Evolutionary conservation across 2,797 vertebrate species (phyloP).

Genomic region (Antrozous pallidus): DNA sequence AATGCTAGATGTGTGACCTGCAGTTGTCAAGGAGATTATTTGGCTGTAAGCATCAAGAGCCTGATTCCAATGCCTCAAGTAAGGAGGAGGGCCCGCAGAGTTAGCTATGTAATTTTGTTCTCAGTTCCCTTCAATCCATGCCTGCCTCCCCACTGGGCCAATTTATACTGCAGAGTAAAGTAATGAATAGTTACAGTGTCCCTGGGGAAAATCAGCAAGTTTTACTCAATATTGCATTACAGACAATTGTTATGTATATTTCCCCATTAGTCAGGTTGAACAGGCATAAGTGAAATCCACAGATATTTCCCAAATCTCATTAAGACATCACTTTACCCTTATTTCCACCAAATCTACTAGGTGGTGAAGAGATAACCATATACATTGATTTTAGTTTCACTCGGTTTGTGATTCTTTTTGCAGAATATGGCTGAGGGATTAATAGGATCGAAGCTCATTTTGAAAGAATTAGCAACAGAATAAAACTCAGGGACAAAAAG

Average conservation of each 20-base stretch:
- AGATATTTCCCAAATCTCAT: slow-evolving; percentile 70
- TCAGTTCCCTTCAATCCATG: slow-evolving; percentile 66
- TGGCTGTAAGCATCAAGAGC: background rate
- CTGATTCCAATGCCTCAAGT: slow-evolving; percentile 35
- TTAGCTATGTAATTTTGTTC: slow-evolving; percentile 72
- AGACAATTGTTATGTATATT: slow-evolving; percentile 72
- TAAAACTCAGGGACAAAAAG: background rate
- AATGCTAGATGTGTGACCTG: background rate
- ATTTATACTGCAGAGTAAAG: slow-evolving; percentile 73
- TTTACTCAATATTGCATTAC: slow-evolving; percentile 69
- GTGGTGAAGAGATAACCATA: slow-evolving; percentile 38
- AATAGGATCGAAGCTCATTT: slow-evolving; percentile 61
- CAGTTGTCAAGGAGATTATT: slow-evolving; percentile 23
- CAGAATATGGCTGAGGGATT: slow-evolving; percentile 54
- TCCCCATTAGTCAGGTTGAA: slow-evolving; percentile 63
- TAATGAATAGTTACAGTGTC: slow-evolving; percentile 77
- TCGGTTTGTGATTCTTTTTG: slow-evolving; percentile 41
- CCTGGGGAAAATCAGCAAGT: slow-evolving; percentile 75
- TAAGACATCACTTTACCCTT: slow-evolving; percentile 59
- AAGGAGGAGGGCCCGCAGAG: slow-evolving; percentile 1
- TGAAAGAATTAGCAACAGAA: slow-evolving; percentile 38
- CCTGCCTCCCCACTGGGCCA: slow-evolving; percentile 73
- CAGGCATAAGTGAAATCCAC: slow-evolving; percentile 67
- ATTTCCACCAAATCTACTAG: slow-evolving; percentile 57
- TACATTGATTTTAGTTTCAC: slow-evolving; percentile 58